Evolutionary conservation across 2,888 invertebrate genomes (phyloP), one percentile per base, ranked within the genome.

Genomic region (Epinotia brunnichana): DNA sequence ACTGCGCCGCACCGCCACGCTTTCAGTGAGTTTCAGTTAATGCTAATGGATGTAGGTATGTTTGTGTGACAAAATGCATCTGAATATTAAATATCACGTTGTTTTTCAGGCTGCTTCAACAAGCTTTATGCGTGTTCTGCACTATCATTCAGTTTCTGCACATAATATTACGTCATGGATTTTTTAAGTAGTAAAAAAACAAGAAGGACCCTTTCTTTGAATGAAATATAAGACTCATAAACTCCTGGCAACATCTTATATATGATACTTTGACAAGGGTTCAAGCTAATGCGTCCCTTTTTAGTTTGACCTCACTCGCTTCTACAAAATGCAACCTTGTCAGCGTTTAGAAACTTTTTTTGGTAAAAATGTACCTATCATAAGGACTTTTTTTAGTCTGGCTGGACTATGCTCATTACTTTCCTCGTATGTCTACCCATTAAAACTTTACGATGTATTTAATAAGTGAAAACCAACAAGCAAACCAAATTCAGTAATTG

Each of bases 261-360:
- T 24, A 24, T 67, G 62, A 63, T 70, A 75, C 64, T 67, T 72
- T 70, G 67, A 74, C 67, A 72, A 67, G 75, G 69, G 56, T 72
- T 68, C 53, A 54, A 51, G 60, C 41, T 29, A 70, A 64, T 57
- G 63, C 39, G 70, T 21, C 70, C 70, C 70, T 57, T 54, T 54
- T 70, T 70, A 68, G 61, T 53, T 64, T 19, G 54, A 29, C 39
- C 59, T 48, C 53, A 59, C 59, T 10, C 39, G 63, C 57, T 64
- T 59, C 29, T 70, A 70, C 21, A 56, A 70, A 64, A 63, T 39
- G 63, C 57, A 64, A 51, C 63, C 63, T 57, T 63, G 57, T 15
- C 51, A 35, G 17, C 48, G 9, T 51, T 11, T 15, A n/a, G 19
- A 17, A 41, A 41, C 41, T 24, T 69, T 61, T 60, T n/a, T 24